Evolutionary conservation across 2,113 vertebrate genomes (phyloP), one percentile per base, ranked within the genome.

Genomic region (Picathartes gymnocephalus): DNA sequence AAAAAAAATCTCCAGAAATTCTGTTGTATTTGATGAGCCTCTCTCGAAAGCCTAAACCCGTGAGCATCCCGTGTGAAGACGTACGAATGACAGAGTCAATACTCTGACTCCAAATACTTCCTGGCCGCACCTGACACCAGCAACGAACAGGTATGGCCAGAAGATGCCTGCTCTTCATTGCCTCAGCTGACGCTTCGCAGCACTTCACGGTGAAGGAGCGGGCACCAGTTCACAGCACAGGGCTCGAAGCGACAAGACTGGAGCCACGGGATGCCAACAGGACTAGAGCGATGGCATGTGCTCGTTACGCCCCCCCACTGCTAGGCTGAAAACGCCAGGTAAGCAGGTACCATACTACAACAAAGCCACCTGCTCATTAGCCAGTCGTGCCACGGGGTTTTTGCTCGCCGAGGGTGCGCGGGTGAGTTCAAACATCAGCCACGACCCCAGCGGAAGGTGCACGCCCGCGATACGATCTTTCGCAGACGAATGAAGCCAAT

Each of bases 401-500:
- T 15, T 12, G 10, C 50, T 4, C 4, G 61, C 35, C 11, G 9
- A 39, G 22, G 0, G 28, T 6, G 12, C 6, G 28, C 10, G 13
- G 14, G 14, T 2, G 39, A 66, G 35, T 0, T 62, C 13, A 25
- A 58, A 51, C 33, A 11, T 5, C 35, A 9, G 13, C 60, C 82
- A 11, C 53, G 73, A 70, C 78, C 77, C 71, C 62, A 11, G 58
- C 51, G 9, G 8, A 48, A 69, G 57, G 57, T 9, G 58, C 56
- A 15, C 4, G 50, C 78, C 86, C 10, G 76, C 53, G 95, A 97
- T 94, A 91, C 53, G 9, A 93, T 96, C 93, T 83, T 91, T 31
- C 35, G 31, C 86, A 23, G 54, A 27, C 70, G 9, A 94, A 78
- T 44, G 70, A 54, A 51, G 72, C 64, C 95, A 92, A 70, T 73